Base-by-base conservation (phyloP, 2,113 vertebrate genomes). In the Ophthalmolycus amberensis region DNA sequence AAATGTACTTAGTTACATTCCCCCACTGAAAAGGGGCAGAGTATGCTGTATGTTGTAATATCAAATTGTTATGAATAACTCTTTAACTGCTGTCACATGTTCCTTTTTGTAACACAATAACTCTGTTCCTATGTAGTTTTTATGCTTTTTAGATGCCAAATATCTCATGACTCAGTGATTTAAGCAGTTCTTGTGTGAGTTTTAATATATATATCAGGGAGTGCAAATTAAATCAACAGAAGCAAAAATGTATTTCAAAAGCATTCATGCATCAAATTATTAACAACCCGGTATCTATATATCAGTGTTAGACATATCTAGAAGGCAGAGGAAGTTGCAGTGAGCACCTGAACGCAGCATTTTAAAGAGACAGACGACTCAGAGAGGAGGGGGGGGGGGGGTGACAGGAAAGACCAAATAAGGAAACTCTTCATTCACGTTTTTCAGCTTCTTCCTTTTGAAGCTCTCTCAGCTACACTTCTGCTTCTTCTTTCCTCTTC, bases 281-380 rank as follows among this genome's bases (percentile, higher is more conserved):
- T 8, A 44, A 20, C 3, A 18, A 66, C 10, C 18, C 15, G 11
- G 27, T 16, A 27, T 29, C 5, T 29, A n/a, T 14, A 3, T 15
- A 20, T 37, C 29, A 6, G n/a, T 20, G 48, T 12, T 29, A 29
- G 59, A 79, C 78, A 75, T 78, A 14, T 73, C 38, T 40, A 27
- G 77, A 80, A 63, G 3, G 1, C 2, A 14, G 1, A 4, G 20
- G 4, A 20, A 22, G 27, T 15, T 40, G 27, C 70, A 2, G 62
- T 7, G 63, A 8, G 81, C 29, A 62, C 89, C 29, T 91, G 88
- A 92, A 93, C 9, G 86, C 89, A 83, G 1, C 91, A 59, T 71
- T 85, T 92, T 94, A 93, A 93, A 94, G 86, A 58, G 82, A 63
- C 90, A 52, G 64, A 82, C 91, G 90, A 94, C 75, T 83, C 91